Percentiles rank a stretch among this genome's conserved stretches.
phyloP scores from a whole-genome alignment of 2,113 vertebrate species.

The Lagenorhynchus albirostris region DNA sequence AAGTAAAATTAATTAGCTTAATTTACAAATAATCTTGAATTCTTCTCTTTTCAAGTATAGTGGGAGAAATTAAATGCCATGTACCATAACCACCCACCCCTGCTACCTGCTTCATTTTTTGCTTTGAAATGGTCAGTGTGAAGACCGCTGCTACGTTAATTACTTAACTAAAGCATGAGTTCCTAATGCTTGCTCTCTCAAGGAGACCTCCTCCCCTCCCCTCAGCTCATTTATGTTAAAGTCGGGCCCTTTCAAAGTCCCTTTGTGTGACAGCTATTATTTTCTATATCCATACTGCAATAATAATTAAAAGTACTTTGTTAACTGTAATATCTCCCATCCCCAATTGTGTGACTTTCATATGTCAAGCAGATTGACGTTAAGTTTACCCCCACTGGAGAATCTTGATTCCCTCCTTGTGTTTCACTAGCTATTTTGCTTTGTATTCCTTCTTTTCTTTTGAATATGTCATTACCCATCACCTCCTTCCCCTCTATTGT shows the following conservation, averaged over 20 bases:
- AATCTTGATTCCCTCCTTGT: background rate
- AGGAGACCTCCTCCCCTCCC: background rate
- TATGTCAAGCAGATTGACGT: background rate
- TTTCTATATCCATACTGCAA: background rate
- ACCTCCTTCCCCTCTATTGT: background rate
- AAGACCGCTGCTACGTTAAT: background rate
- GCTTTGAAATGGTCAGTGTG: background rate
- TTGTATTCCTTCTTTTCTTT: background rate
- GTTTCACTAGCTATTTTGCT: background rate
- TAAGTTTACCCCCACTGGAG: background rate
- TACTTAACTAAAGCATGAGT: background rate
- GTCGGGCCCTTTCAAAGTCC: background rate
- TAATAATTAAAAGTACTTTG: background rate
- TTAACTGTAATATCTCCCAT: background rate
- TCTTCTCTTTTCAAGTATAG: background rate
- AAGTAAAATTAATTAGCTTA: background rate
- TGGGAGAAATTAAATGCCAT: background rate
- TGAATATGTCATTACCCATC: background rate
- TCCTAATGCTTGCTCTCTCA: background rate
- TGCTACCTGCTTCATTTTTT: background rate
- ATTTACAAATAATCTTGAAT: background rate
- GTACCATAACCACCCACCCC: accelerated
- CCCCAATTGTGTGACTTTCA: background rate
- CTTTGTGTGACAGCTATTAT: background rate
- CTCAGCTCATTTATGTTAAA: background rate